Conservation (phyloP, 37 sponge, comb jelly and placozoan genomes). For the Crambe crambe region DNA sequence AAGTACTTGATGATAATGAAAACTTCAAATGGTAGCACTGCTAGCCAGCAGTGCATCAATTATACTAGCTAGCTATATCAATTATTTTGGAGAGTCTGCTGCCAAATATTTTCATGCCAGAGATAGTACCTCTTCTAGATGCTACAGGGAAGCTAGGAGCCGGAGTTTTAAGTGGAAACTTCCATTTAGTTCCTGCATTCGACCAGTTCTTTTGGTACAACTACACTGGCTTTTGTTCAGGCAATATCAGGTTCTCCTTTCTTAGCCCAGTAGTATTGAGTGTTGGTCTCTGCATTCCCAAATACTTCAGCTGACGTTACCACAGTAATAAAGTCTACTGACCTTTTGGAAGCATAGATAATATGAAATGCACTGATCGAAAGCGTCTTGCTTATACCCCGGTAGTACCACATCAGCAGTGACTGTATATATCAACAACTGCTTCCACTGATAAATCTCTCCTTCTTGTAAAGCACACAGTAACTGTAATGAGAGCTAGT, state of each 20-base stretch:
- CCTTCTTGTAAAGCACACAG: background rate
- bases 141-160: conserved; percentile 2
- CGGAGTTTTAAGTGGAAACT: background rate
- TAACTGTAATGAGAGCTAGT: background rate
- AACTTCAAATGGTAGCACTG: too few species aligned
- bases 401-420: background rate
- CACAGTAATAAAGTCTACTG: background rate
- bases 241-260: background rate
- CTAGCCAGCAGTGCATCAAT: too few species aligned
- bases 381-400: background rate
- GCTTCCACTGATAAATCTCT: background rate
- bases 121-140: background rate
- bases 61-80: too few species aligned
- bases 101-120: too few species aligned
- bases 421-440: too few species aligned
- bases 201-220: background rate
- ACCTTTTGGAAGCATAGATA: background rate
- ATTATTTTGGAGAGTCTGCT: too few species aligned
- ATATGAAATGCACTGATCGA: background rate
- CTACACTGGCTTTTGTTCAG: background rate
- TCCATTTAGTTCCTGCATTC: background rate
- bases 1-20: too few species aligned
- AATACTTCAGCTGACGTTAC: background rate
- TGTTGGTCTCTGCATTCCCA: conserved; percentile 4
- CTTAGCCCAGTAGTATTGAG: background rate